These are phyloP conservation scores for Radopholus similis DNA, from an alignment of 1,140 invertebrate species.

Conservation along the genomic window DNA sequence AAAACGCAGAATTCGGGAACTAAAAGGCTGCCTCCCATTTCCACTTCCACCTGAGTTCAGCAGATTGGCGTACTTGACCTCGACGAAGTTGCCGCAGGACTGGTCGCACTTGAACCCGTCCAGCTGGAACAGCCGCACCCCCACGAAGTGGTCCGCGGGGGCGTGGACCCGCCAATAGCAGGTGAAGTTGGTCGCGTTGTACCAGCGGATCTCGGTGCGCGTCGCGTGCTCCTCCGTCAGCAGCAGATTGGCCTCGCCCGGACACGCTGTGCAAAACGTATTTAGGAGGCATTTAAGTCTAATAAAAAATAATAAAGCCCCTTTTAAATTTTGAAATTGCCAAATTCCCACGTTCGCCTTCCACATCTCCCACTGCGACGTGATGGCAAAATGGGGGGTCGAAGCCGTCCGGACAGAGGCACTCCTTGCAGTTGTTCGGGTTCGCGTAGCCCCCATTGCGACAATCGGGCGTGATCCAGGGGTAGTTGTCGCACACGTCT, in stretches of 20 bases:
- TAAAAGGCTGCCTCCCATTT: background rate
- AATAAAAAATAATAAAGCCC: background rate
- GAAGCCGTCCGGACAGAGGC: constrained; percentile 7
- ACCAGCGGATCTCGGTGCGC: constrained; percentile 10
- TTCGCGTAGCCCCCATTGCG: constrained; percentile 12
- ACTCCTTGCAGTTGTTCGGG: constrained; percentile 13
- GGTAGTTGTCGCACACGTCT: constrained; percentile 10
- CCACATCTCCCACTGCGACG: background rate
- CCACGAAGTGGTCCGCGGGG: constrained; percentile 5
- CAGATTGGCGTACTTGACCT: constrained; percentile 17
- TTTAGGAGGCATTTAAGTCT: background rate
- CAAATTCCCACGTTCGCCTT: background rate
- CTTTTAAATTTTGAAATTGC: background rate
- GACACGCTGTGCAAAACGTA: background rate
- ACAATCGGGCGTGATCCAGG: constrained; percentile 14
- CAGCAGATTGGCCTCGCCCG: constrained; percentile 13
- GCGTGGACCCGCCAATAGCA: constrained; percentile 14
- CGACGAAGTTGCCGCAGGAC: constrained; percentile 8
- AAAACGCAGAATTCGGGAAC: background rate
- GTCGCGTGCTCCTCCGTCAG: background rate
- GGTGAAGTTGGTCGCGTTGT: constrained; percentile 11
- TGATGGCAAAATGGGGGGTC: background rate
- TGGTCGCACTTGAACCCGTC: constrained; percentile 18
- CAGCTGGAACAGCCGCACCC: background rate
- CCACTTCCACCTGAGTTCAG: background rate